phyloP scores from a whole-genome alignment of 2,888 invertebrate genomes.

The Euzetes globulus region DNA sequence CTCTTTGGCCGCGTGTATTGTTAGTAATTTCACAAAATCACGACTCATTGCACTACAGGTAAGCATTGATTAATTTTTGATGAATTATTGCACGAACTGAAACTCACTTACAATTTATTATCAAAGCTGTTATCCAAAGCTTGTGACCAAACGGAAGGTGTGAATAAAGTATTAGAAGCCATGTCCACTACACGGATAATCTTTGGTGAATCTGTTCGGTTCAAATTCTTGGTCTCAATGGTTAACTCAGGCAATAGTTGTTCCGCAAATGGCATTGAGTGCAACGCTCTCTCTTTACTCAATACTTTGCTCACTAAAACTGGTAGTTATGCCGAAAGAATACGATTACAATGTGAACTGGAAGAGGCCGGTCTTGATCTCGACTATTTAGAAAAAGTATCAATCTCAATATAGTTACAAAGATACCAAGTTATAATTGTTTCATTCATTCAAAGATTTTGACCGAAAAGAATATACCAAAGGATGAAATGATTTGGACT shows the following conservation, averaged over 20 bases:
- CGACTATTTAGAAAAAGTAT: constrained; percentile 44
- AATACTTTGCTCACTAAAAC: constrained; percentile 73
- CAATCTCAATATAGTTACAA: not conserved
- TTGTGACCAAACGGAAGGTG: constrained; percentile 60
- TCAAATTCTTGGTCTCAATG: constrained; percentile 56
- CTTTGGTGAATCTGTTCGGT: constrained; percentile 70
- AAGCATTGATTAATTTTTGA: constrained; percentile 36
- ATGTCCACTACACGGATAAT: constrained; percentile 66
- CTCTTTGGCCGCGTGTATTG: constrained; percentile 46
- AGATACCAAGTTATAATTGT: not conserved
- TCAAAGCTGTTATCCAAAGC: constrained; percentile 71
- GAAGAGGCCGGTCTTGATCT: constrained; percentile 47
- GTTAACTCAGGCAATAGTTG: constrained; percentile 4
- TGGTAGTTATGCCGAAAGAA: constrained; percentile 42
- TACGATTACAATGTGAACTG: constrained; percentile 48
- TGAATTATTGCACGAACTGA: not conserved
- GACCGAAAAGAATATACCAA: constrained; percentile 57
- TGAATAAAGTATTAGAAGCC: constrained; percentile 79
- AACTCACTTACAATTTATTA: not conserved
- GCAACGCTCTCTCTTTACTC: constrained; percentile 72
- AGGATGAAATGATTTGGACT: constrained; percentile 55
- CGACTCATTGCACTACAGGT: constrained; percentile 69
- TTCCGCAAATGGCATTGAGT: constrained; percentile 45
- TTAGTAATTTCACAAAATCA: constrained; percentile 47
- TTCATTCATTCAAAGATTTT: constrained; percentile 45